Conservation (phyloP, 1,140 invertebrate species). For the Centruroides sculpturatus region DNA sequence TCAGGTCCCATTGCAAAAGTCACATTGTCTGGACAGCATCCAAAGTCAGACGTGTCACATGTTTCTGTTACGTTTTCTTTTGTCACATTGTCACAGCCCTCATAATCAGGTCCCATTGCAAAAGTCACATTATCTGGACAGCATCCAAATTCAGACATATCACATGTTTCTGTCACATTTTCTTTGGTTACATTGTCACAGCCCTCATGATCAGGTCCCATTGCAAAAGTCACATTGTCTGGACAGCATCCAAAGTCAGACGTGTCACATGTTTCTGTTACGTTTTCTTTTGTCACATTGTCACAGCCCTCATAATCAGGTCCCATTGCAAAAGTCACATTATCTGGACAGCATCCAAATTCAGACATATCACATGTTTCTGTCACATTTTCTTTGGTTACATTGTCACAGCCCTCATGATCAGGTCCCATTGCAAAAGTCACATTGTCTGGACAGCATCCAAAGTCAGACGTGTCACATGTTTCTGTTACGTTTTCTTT, state of each 20-base stretch:
- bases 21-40: constrained; percentile 34
- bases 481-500: constrained; percentile 34
- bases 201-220: constrained; percentile 28
- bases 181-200: constrained; percentile 36
- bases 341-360: constrained; percentile 78
- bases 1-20: constrained; percentile 54
- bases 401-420: constrained; percentile 56
- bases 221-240: constrained; percentile 61
- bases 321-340: constrained; percentile 60
- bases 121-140: constrained; percentile 77
- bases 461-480: constrained; percentile 55
- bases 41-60: constrained; percentile 54
- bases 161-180: constrained; percentile 23
- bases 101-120: constrained; percentile 43
- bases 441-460: constrained; percentile 73
- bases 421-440: constrained; percentile 54
- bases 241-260: constrained; percentile 73
- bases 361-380: constrained; percentile 50
- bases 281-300: constrained; percentile 36
- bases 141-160: constrained; percentile 48
- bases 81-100: constrained; percentile 51
- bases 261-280: constrained; percentile 46
- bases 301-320: constrained; percentile 53
- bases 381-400: constrained; percentile 42
- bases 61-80: constrained; percentile 23